A percentile compares a stretch with the other conserved stretches of the same genome.
phyloP scores from a whole-genome alignment of 2,113 vertebrate species.

The Ursus arctos region DNA sequence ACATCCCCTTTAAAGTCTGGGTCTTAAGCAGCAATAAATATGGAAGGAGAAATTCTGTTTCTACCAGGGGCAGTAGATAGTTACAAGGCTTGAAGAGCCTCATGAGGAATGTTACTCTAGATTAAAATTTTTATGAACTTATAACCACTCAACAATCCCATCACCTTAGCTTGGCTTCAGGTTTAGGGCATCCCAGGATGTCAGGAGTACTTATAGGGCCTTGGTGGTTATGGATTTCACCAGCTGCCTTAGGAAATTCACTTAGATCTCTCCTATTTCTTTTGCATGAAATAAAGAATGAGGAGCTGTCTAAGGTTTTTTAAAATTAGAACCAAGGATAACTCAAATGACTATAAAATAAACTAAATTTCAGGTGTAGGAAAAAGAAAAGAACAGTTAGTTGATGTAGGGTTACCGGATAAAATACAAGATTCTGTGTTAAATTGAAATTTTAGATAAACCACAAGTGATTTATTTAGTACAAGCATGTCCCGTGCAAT shows the following conservation, averaged over 20 bases:
- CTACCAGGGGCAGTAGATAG: background rate
- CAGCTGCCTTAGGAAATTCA: background rate
- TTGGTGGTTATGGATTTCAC: background rate
- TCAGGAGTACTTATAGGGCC: background rate
- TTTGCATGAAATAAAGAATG: background rate
- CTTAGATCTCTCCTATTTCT: background rate
- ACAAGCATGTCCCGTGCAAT: background rate
- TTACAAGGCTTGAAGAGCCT: background rate
- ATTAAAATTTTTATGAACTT: background rate
- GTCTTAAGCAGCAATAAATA: background rate
- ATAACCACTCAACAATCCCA: background rate
- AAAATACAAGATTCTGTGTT: background rate
- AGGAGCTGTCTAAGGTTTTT: background rate
- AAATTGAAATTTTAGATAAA: background rate
- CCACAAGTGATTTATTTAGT: background rate
- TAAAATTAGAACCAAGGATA: background rate
- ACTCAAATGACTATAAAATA: background rate
- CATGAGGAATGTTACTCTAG: background rate
- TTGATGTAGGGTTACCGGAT: background rate
- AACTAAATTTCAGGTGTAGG: background rate
- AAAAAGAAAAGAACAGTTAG: background rate
- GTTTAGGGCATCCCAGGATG: background rate
- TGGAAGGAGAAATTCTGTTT: background rate
- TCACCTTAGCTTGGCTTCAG: background rate
- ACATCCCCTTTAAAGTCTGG: background rate